A percentile compares a stretch with the other conserved stretches of the same genome.
These are phyloP conservation scores for Mimachlamys varia DNA, from an alignment of 2,888 invertebrate species.

Conservation along the genomic window DNA sequence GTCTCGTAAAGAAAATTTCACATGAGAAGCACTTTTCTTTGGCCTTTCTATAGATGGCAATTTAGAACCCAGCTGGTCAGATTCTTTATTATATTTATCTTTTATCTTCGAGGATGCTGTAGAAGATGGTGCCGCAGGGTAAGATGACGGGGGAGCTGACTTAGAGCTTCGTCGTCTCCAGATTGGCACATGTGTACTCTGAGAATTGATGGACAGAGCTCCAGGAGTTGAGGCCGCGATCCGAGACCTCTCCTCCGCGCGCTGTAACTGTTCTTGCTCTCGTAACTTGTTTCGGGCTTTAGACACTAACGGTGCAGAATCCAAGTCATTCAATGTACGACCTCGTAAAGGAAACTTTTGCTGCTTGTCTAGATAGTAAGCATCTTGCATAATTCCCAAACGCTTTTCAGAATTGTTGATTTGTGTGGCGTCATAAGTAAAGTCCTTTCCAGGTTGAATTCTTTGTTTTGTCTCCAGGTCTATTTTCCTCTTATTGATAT, in stretches of 20 bases:
- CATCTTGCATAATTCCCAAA: conserved; percentile 67
- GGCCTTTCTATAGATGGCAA: conserved; percentile 56
- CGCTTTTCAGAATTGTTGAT: conserved; percentile 67
- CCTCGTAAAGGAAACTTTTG: conserved; percentile 67
- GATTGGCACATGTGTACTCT: conserved; percentile 48
- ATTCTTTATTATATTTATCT: not conserved
- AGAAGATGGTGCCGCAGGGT: conserved; percentile 41
- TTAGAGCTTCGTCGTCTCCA: conserved; percentile 59
- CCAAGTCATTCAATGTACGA: conserved; percentile 63
- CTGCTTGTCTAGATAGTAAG: conserved; percentile 69
- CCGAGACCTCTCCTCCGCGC: conserved; percentile 53
- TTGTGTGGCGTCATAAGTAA: conserved; percentile 72
- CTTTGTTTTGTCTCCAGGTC: conserved; percentile 70
- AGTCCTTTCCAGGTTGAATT: conserved; percentile 70
- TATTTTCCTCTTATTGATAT: conserved; percentile 72
- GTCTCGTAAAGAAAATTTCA: conserved; percentile 58
- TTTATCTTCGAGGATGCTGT: not conserved
- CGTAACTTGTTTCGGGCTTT: conserved; percentile 67
- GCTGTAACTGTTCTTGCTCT: conserved; percentile 56
- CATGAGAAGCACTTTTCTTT: conserved; percentile 60
- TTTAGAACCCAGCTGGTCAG: conserved; percentile 51
- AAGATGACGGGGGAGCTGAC: conserved; percentile 60
- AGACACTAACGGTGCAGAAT: conserved; percentile 68
- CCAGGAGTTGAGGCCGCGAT: conserved; percentile 56
- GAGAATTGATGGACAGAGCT: conserved; percentile 51